A percentile compares a stretch with the other conserved stretches of the same genome.
Conservation (phyloP, 2,113 vertebrate species). For the Phoenicopterus ruber region DNA sequence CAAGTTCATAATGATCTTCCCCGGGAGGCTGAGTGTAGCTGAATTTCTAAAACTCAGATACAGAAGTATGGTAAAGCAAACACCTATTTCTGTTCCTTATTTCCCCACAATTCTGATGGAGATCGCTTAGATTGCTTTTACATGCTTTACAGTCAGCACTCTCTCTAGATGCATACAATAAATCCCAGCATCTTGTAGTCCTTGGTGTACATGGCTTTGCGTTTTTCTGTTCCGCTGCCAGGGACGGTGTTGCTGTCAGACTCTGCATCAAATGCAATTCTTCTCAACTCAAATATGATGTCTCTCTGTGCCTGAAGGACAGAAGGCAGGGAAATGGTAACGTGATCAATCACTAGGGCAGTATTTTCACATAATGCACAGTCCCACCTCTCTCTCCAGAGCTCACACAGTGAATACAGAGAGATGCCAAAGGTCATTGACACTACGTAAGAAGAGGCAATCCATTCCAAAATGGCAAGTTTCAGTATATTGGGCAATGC, state of each 20-base stretch:
- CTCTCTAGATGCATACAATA: slow-evolving; percentile 77
- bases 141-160: not conserved
- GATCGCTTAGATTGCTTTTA: not conserved
- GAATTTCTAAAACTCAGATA: not conserved
- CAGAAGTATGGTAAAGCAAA: not conserved
- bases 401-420: not conserved
- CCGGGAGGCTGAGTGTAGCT: not conserved
- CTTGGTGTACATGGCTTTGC: slow-evolving; percentile 95
- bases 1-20: not conserved
- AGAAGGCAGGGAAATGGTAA: not conserved
- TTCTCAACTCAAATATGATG: slow-evolving; percentile 92
- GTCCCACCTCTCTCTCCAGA: not conserved
- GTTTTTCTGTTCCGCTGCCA: slow-evolving; percentile 86
- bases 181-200: slow-evolving; percentile 99
- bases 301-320: slow-evolving; percentile 88
- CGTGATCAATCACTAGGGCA: not conserved
- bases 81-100: not conserved
- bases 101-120: not conserved
- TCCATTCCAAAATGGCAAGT: not conserved
- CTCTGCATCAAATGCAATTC: slow-evolving; percentile 95
- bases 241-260: slow-evolving; percentile 78
- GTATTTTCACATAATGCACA: not conserved
- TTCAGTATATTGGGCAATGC: not conserved
- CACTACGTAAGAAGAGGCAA: not conserved
- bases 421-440: not conserved